phyloP scores from a whole-genome alignment of 2,888 invertebrate genomes.

The Criorhina ranunculi region DNA sequence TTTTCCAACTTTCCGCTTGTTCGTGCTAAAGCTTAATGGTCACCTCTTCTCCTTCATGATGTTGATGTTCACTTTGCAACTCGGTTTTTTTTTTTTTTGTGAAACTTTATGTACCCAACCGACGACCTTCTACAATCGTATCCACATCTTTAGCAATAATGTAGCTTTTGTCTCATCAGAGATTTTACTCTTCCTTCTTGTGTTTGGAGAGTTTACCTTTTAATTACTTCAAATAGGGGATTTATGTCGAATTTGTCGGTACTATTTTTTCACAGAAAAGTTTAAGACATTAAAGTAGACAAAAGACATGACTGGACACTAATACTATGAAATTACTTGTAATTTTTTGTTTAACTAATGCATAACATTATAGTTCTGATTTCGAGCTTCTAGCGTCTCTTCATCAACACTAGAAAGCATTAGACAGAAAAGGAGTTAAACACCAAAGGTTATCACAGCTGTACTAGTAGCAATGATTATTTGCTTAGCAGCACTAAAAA shows the following conservation, averaged over 20 bases:
- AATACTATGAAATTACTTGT: too few relatives aligned
- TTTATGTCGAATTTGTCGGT: constrained; percentile 25
- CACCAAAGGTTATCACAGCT: too few relatives aligned
- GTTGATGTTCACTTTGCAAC: constrained; percentile 52
- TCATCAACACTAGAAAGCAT: too few relatives aligned
- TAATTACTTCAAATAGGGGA: constrained; percentile 51
- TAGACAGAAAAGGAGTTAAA: too few relatives aligned
- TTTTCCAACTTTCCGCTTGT: constrained; percentile 52
- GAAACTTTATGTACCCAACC: constrained; percentile 18
- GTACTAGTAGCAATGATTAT: too few relatives aligned
- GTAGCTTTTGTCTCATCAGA: constrained; percentile 10
- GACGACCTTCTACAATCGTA: constrained; percentile 8
- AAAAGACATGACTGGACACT: too few relatives aligned
- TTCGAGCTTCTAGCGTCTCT: too few relatives aligned
- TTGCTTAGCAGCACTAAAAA: too few relatives aligned
- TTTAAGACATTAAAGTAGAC: neutral
- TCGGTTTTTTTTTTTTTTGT: constrained; percentile 20
- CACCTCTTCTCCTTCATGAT: constrained; percentile 40
- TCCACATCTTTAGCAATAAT: constrained; percentile 14
- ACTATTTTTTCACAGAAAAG: neutral
- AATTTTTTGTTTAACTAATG: too few relatives aligned
- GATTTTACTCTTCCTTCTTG: constrained; percentile 37
- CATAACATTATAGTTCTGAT: too few relatives aligned
- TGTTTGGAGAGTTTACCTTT: constrained; percentile 47
- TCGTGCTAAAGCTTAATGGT: constrained; percentile 70